Evolutionary conservation across 2,888 invertebrate species (phyloP), one percentile per base, ranked within the genome.

Genomic region (Heliconius cydno): DNA sequence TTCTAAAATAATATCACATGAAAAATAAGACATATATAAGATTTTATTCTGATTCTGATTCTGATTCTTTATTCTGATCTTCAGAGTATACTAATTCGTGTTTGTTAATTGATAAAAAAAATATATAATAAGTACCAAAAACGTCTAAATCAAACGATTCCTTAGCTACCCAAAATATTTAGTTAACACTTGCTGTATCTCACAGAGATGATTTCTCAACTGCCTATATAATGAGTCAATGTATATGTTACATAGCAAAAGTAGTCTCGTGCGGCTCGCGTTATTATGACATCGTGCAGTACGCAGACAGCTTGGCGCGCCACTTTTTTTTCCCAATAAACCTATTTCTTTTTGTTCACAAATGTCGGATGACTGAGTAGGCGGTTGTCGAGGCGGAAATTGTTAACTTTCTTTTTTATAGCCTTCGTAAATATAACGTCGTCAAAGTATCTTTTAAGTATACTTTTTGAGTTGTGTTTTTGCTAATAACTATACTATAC

Each of bases 301-400:
- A 86, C 88, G 88, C 93, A 94, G 94, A 94, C 94, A 89, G 94
- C 94, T 90, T 94, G 94, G 94, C 94, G 94, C 94, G 94, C 92
- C 91, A 92, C 91, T 92, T 93, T 93, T 92, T 87, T 84, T 83
- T 63, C 1, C 46, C 81, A 84, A 83, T 81, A 84, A 86, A 90
- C 88, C 88, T 90, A 88, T 85, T 90, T 89, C 88, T 89, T 90
- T 89, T 85, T 84, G 87, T 88, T 88, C 83, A 88, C 88, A 89
- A 90, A 92, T 90, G 90, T 92, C 89, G 89, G 87, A 89, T 91
- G 88, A 84, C 84, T 84, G 87, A 85, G 88, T 88, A 86, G 89
- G 89, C 85, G 89, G 88, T 85, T 86, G 86, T 86, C 86, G 85
- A 85, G 86, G 89, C 89, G 90, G 90, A 91, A 90, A 90, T 88